Evolutionary conservation across 1,140 invertebrate species (phyloP), one percentile per base, ranked within the genome.

Genomic region (Trichonephila clavipes): DNA sequence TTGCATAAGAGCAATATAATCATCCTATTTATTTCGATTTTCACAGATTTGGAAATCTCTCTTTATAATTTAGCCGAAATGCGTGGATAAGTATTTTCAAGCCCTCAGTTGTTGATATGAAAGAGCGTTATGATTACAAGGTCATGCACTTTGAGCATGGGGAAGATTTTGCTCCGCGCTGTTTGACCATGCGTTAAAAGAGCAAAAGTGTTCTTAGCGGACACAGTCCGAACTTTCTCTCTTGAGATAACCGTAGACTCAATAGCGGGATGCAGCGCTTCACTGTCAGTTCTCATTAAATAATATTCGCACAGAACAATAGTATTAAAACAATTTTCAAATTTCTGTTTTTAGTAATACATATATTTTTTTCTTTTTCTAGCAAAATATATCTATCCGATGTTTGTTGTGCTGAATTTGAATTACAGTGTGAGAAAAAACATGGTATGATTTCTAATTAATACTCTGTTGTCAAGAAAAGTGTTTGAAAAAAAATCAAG

Each of bases 121-220:
- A 85, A 85, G 83, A 85, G 44, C 51, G 72, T 40, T 77, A 77
- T 77, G 72, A 61, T 85, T 61, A 61, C 83, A 85, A 85, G 83
- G 83, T 85, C 83, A 61, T 24, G 83, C n/a, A 85, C 83, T 85
- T 85, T 61, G 83, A 59, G 83, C 58, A 59, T 85, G 12, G 21
- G 83, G 24, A 59, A 59, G 58, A 85, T 58, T 21, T 85, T 61
- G 58, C 83, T 85, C 51, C 44, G 21, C 51, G 51, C 21, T 19
- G 34, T 59, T 64, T 88, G 86, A 88, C 86, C 86, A 88, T 62
- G 86, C 86, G 86, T 88, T 88, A 88, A 62, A 88, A 62, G 86
- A 19, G 8, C 62, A 66, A 88, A 88, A 62, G 62, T 24, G 18
- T 62, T 85, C 58, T 24, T n/a, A 24, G 83, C 83, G 83, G 83